Base-by-base conservation (phyloP, 2,113 vertebrate species). In the Tautogolabrus adspersus region DNA sequence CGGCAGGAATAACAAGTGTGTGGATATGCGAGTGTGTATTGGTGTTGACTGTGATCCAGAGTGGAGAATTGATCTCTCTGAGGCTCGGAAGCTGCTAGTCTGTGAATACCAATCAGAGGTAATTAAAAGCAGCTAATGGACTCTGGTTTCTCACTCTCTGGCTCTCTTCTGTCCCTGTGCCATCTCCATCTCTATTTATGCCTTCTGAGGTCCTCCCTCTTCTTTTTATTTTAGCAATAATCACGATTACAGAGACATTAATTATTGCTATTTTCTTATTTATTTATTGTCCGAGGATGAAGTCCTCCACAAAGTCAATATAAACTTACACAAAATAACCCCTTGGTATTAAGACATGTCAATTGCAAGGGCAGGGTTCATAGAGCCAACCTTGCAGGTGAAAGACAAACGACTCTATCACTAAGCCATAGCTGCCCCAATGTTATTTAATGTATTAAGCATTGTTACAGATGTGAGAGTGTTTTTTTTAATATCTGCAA, bases 91-190 rank as follows among this genome's bases (percentile, higher is more conserved):
- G 83, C 78, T 85, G 85, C 64, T 19, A 57, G 85, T 86, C 75
- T 88, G 78, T 89, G 91, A 93, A 92, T 91, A 93, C 84, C 88
- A 94, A 93, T 93, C 86, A 85, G 83, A 63, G 57, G 88, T 92
- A 90, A 94, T 94, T 94, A 93, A 92, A 90, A 90, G 79, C 79
- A 82, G 84, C 90, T 94, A 94, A 93, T 92, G 88, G 84, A 91
- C 87, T 93, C 66, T 55, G 75, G 26, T 71, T 82, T 72, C 67
- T 85, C 76, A 64, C 85, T 73, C 60, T 72, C 72, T 74, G 26
- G 69, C 72, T 82, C 44, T 18, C 38, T 37, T 81, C 79, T 77
- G 30, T 34, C 6, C 30, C 30, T 34, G 30, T 34, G 30, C 30
- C 30, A 34, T 51, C 47, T 67, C 52, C 15, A 46, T 54, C 65